A percentile compares a stretch with the other conserved stretches of the same genome.
These are phyloP conservation scores for Trachymyrmex cornetzi DNA, from an alignment of 1,140 invertebrate genomes.

Conservation along the genomic window DNA sequence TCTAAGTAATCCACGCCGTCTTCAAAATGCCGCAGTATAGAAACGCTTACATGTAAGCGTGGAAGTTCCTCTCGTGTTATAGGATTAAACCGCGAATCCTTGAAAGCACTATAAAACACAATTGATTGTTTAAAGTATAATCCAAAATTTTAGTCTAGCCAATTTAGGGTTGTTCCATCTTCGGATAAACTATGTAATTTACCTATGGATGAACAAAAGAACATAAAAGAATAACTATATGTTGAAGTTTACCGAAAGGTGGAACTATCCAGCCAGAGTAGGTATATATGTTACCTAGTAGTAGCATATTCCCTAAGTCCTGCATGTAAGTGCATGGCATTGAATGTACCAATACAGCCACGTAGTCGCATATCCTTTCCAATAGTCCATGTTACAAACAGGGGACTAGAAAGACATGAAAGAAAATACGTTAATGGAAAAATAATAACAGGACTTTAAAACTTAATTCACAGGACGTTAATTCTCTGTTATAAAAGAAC, in stretches of 20 bases:
- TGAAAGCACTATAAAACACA: constrained; percentile 93
- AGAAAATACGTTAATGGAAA: neutral
- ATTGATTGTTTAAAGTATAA: constrained; percentile 8
- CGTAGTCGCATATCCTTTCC: constrained; percentile 96
- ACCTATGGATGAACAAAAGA: too few species aligned
- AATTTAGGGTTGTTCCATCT: neutral
- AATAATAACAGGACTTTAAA: neutral
- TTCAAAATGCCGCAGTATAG: constrained; percentile 98
- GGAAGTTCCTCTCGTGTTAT: constrained; percentile 97
- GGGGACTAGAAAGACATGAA: constrained; percentile 91
- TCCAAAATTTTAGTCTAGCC: neutral
- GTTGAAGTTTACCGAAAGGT: too few species aligned
- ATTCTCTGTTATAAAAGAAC: neutral
- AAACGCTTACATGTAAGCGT: constrained; percentile 97
- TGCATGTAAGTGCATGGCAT: constrained; percentile 96
- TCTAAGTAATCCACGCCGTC: constrained; percentile 97
- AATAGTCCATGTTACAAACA: constrained; percentile 99
- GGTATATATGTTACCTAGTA: constrained; percentile 89
- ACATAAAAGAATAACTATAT: too few species aligned
- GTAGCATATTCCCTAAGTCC: constrained; percentile 98
- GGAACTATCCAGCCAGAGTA: neutral
- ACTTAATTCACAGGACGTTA: neutral
- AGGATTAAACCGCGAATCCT: constrained; percentile 99
- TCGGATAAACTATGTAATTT: too few species aligned
- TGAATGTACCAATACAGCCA: constrained; percentile 98